Evolutionary conservation across 2,113 vertebrate genomes (phyloP), one percentile per base, ranked within the genome.

Genomic region (Rafetus swinhoei): DNA sequence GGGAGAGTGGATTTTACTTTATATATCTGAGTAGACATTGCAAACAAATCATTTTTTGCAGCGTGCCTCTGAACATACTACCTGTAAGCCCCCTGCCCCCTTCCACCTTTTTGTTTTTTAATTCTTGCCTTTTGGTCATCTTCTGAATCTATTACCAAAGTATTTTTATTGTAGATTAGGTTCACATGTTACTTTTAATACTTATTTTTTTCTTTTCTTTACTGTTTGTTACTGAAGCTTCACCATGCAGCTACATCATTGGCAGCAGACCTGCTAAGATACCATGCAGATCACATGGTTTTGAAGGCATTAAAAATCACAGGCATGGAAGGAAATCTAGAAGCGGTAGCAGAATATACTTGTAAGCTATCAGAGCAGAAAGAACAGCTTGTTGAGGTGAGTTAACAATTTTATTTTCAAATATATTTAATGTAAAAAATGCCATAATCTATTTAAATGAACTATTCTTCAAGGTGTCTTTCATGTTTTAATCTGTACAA

Each of bases 341-440:
- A 99, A 98, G 98, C 98, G 16, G 98, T 99, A 94, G 99, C 99
- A 27, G 98, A 99, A 92, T 98, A 98, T 94, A 98, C 99, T 4
- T 98, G 98, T 91, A 99, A 98, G 81, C 98, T 99, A 53, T 99
- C 98, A 1, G 99, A 99, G 97, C 99, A 99, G 97, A 99, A 99
- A 97, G 99, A 99, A 60, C 99, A 99, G 93, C 98, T 99, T 94
- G 98, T 99, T 88, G 99, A 99, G 98, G 99, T 99, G 87, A 97
- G 98, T 97, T 84, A 53, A 9, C 1, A 21, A 9, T 84, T 89
- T 92, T 12, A 3, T 57, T 90, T 85, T 92, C 22, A 50, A 84
- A 90, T 50, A 72, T 3, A 69, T 21, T 45, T 15, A 65, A 88
- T n/a, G 2, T 65, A 89, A 62, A 69, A 21, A 50, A 32, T 84